Evolutionary conservation across 2,797 vertebrate species (phyloP), one percentile per base, ranked within the genome.

Genomic region (Mus minutoides): DNA sequence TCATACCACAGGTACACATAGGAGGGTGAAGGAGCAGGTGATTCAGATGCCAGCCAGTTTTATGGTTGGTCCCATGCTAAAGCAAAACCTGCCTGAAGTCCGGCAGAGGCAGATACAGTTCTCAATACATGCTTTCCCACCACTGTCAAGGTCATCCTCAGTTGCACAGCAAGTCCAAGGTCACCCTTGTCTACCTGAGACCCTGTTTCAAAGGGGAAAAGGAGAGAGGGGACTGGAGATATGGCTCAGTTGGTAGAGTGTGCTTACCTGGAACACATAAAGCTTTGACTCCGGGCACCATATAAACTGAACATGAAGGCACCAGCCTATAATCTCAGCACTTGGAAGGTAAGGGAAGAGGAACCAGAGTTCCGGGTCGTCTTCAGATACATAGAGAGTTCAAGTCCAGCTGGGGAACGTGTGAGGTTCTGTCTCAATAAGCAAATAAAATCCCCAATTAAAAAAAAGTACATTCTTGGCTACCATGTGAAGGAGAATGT

Each of bases 21-120:
- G 58, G 46, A 88, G 77, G 60, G 21, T 40, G 85, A 88, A 62
- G 31, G 58, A 95, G 87, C 79, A 95, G 95, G 60, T 58, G 73
- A 90, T 34, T 90, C 3, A 69, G 80, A 92, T 2, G 31, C 22
- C 80, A 92, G 90, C 73, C 56, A 89, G 56, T 26, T 37, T 84
- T 84, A 83, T 37, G 26, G 56, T 37, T 71, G 62, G 94, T 26
- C 73, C 85, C 21, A 62, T 34, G 80, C 6, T 54, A 92, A 92
- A 86, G 67, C 69, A 76, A 96, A 93, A 64, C 37, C 10, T 80
- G n/a, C 64, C 79, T 75, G 58, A 69, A 52, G 34, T 52, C 62
- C 13, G 16, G 34, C 84, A 26, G 46, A 85, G 83, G 22, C 13
- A 54, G 64, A 64, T 21, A 14, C n/a, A 43, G n/a, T 40, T 43